A percentile compares a stretch with the other conserved stretches of the same genome.
Evolutionary conservation across 1,140 invertebrate species (phyloP).

Genomic region (Orussus abietinus): DNA sequence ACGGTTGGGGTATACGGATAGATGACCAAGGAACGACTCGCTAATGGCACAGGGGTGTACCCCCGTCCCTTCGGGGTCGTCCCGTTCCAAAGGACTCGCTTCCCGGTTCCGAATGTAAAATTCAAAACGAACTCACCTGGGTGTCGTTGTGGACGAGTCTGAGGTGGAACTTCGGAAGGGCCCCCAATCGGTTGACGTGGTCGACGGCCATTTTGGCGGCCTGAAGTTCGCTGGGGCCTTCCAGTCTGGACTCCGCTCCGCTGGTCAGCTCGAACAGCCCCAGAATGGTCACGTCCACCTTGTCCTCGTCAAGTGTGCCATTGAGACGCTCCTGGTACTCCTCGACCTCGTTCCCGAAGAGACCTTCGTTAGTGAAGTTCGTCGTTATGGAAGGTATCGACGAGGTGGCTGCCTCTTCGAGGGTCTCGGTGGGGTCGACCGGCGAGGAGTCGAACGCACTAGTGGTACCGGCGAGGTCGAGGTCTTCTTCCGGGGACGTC

Average conservation of each 20-base stretch:
- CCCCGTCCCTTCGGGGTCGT: too few relatives aligned
- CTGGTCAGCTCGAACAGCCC: constrained; percentile 74
- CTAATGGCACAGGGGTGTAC: too few relatives aligned
- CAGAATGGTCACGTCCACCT: constrained; percentile 52
- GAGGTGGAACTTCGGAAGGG: constrained; percentile 69
- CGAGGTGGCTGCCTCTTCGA: too few relatives aligned
- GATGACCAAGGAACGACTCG: too few relatives aligned
- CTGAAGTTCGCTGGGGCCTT: constrained; percentile 68
- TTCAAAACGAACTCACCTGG: constrained; percentile 60
- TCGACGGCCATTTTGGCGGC: constrained; percentile 71
- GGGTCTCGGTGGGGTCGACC: too few relatives aligned
- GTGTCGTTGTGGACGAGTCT: constrained; percentile 76
- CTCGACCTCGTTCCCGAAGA: constrained; percentile 5
- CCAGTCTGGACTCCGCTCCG: constrained; percentile 56
- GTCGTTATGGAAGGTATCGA: too few relatives aligned
- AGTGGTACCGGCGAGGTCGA: not conserved
- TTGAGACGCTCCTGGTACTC: constrained; percentile 1
- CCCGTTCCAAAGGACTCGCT: not conserved
- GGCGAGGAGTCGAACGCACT: too few relatives aligned
- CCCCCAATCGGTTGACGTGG: constrained; percentile 65
- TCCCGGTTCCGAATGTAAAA: not conserved
- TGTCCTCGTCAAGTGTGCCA: constrained; percentile 28
- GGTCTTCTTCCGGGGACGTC: not conserved
- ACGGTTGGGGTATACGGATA: too few relatives aligned
- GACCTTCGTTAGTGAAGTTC: too few relatives aligned